Conservation (phyloP, 2,888 invertebrate species). For the Molanna angustata region DNA sequence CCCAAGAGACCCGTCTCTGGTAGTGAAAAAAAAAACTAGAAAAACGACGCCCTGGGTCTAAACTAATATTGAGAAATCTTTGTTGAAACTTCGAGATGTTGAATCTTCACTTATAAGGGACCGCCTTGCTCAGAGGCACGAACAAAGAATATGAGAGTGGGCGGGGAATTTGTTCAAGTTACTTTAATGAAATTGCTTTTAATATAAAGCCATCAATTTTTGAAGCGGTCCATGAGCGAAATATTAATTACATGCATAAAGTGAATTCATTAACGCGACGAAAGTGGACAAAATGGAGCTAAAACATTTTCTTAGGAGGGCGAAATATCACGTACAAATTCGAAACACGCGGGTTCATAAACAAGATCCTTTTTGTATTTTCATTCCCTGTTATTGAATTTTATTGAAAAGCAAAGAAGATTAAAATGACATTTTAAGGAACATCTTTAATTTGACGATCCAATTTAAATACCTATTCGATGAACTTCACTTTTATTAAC, state of each 20-base stretch:
- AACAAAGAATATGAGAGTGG: slow-evolving; percentile 11
- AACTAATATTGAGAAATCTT: slow-evolving; percentile 32
- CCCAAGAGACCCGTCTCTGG: slow-evolving; percentile 1
- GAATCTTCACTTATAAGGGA: slow-evolving; percentile 11
- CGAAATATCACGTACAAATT: too few species aligned
- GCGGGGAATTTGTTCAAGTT: slow-evolving; percentile 19
- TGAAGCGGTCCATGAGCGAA: neutral
- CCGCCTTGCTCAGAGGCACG: slow-evolving; percentile 12
- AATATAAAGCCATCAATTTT: slow-evolving; percentile 21
- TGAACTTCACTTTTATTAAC: too few species aligned
- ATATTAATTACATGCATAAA: neutral
- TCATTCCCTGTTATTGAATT: too few species aligned
- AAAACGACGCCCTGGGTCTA: slow-evolving; percentile 27
- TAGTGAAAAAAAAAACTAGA: slow-evolving; percentile 19
- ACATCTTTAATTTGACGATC: too few species aligned
- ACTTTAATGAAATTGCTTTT: slow-evolving; percentile 31
- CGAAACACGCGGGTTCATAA: too few species aligned
- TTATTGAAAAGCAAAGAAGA: too few species aligned
- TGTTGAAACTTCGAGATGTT: slow-evolving; percentile 21
- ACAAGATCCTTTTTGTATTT: too few species aligned
- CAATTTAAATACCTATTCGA: too few species aligned
- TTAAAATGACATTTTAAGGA: too few species aligned
- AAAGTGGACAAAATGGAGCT: too few species aligned
- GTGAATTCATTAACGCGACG: too few species aligned
- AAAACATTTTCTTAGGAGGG: too few species aligned